Base-by-base conservation (phyloP, 2,888 invertebrate species). In the Torymus tubicola region DNA sequence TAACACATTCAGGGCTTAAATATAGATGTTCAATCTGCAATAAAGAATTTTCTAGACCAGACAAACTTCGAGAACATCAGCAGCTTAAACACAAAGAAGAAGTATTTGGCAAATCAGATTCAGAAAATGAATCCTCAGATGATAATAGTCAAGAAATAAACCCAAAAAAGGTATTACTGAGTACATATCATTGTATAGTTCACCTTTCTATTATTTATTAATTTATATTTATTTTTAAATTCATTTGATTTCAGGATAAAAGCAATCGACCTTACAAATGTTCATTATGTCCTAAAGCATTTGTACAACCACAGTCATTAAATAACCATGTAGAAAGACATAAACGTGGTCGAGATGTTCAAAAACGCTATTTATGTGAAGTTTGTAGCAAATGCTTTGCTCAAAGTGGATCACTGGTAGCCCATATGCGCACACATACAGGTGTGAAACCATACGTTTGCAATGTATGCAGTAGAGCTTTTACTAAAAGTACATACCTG, bases 331-430 rank as follows among this genome's bases (percentile, higher is more conserved):
- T 87, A 83, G 89, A 90, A 75, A 87, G 89, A 18, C 90, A 90
- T 67, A 88, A 87, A 21, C 87, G 89, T 0, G 87, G 86, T 0
- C 88, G 87, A 68, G 89, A 89, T 57, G 87, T 88, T 3, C 88
- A 88, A 52, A 90, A 89, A 60, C 86, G 90, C 52, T 90, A 88
- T 75, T 84, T 90, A 5, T 90, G 90, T 55, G 90, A 90, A 78
- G 87, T 89, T 14, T 90, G 90, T 76, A 90, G 90, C 80, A 90
- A 90, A 77, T 88, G 89, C 78, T 90, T 90, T 31, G 89, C 89
- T 1, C 90, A 90, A 67, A 89, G 89, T 78, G 89, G 89, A 14
- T 89, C 89, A 0, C 67, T 90, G 11, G 88, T 88, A 0, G 89
- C 90, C 1, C 90, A 90, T 73, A 89, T 90, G 89, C 87, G 90